Evolutionary conservation across 2,797 vertebrate species (phyloP).

Genomic region (Pseudochirops cupreus): DNA sequence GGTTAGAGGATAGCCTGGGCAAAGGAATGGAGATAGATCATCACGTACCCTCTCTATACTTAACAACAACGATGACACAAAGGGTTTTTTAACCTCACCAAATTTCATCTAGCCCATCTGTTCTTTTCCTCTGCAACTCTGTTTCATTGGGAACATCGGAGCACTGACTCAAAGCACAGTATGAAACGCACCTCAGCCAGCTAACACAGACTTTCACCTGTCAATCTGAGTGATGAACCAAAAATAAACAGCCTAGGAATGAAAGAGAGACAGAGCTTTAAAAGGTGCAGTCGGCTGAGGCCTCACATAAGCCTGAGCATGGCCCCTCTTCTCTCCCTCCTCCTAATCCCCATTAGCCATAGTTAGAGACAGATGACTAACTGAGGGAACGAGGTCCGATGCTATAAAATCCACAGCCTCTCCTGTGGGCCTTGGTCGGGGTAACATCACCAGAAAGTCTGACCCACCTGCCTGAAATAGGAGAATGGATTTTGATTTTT

Average conservation of each 20-base stretch:
- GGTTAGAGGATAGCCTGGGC: not conserved
- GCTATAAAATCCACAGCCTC: not conserved
- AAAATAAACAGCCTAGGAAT: not conserved
- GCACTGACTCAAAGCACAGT: not conserved
- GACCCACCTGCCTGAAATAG: not conserved
- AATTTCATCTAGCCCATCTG: not conserved
- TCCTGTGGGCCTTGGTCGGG: not conserved
- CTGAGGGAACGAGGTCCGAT: not conserved
- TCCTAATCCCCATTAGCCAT: not conserved
- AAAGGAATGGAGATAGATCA: not conserved
- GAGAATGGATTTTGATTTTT: not conserved
- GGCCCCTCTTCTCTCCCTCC: not conserved
- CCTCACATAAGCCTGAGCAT: not conserved
- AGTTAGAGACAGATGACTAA: not conserved
- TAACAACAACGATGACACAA: not conserved
- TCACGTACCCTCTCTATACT: not conserved
- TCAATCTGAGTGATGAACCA: not conserved
- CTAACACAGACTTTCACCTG: constrained; percentile 4
- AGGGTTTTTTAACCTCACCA: not conserved
- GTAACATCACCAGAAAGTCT: not conserved
- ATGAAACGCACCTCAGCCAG: not conserved
- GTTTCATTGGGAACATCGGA: not conserved
- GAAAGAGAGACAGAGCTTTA: not conserved
- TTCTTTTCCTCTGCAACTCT: not conserved
- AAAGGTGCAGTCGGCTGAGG: not conserved